Evolutionary conservation across 2,888 invertebrate genomes (phyloP).

Genomic region (Siphonodentalium dalli): DNA sequence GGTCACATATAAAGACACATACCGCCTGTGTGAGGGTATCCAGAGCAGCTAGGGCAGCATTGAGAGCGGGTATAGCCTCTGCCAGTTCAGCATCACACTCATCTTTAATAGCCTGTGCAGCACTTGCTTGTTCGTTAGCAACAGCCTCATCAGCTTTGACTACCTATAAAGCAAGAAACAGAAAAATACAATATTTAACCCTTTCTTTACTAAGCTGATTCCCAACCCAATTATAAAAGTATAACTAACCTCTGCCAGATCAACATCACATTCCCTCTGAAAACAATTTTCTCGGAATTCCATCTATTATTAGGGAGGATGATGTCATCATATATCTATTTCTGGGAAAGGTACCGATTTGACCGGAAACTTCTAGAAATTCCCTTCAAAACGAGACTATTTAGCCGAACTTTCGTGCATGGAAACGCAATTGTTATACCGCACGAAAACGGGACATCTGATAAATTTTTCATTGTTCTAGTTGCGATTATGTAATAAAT

Average conservation of each 20-base stretch:
- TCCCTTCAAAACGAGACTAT: too few relatives aligned
- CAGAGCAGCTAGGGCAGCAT: slow-evolving; percentile 64
- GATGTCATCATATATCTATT: too few relatives aligned
- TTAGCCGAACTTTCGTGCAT: too few relatives aligned
- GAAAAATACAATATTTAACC: not conserved
- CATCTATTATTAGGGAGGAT: too few relatives aligned
- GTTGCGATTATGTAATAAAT: too few relatives aligned
- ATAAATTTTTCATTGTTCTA: too few relatives aligned
- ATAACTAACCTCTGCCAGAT: not conserved
- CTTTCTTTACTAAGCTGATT: not conserved
- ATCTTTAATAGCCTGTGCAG: slow-evolving; percentile 65
- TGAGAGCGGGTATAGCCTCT: slow-evolving; percentile 65
- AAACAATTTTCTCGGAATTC: too few relatives aligned
- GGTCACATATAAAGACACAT: too few relatives aligned
- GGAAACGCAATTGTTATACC: too few relatives aligned
- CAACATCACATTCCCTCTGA: not conserved
- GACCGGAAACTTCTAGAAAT: too few relatives aligned
- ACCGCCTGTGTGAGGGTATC: slow-evolving; percentile 64
- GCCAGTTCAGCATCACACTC: slow-evolving; percentile 66
- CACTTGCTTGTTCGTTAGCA: slow-evolving; percentile 72
- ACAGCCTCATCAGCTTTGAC: slow-evolving; percentile 94
- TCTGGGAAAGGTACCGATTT: too few relatives aligned
- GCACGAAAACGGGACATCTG: too few relatives aligned
- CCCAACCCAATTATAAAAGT: not conserved
- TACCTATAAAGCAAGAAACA: slow-evolving; percentile 69